phyloP scores from a whole-genome alignment of 2,797 vertebrate species.

The Sciurus carolinensis region DNA sequence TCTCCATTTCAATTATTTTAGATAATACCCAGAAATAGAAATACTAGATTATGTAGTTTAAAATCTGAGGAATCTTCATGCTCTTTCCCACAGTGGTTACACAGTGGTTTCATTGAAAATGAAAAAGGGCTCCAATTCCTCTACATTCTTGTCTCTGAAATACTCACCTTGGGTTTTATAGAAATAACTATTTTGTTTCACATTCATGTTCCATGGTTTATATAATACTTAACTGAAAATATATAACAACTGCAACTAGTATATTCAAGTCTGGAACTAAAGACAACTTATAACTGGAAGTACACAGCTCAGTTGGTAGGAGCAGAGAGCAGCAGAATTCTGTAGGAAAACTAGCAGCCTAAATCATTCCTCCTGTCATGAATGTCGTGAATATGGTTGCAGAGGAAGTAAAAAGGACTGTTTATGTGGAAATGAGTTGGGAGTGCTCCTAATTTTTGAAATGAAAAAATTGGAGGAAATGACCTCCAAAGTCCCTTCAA shows the following conservation, averaged over 20 bases:
- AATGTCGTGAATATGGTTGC: background rate
- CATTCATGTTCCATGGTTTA: background rate
- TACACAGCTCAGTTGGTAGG: background rate
- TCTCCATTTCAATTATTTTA: background rate
- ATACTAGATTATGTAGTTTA: background rate
- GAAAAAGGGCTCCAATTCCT: too few relatives aligned
- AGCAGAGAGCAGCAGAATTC: background rate
- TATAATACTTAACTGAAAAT: background rate
- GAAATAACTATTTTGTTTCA: conserved; percentile 9
- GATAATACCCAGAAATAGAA: background rate
- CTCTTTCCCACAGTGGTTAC: too few relatives aligned
- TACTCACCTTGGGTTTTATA: conserved; percentile 50
- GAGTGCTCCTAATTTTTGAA: background rate
- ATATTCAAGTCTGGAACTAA: conserved; percentile 12
- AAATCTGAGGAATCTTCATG: background rate
- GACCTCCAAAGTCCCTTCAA: background rate
- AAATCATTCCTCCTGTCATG: background rate
- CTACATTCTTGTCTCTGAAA: background rate
- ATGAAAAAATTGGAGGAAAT: background rate
- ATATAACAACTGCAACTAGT: background rate
- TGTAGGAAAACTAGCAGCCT: background rate
- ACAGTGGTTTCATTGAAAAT: too few relatives aligned
- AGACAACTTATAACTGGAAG: background rate
- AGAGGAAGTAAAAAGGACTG: background rate
- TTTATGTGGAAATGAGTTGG: background rate